Evolutionary conservation across 2,888 invertebrate species (phyloP).

Genomic region (Parelbella ahira): DNA sequence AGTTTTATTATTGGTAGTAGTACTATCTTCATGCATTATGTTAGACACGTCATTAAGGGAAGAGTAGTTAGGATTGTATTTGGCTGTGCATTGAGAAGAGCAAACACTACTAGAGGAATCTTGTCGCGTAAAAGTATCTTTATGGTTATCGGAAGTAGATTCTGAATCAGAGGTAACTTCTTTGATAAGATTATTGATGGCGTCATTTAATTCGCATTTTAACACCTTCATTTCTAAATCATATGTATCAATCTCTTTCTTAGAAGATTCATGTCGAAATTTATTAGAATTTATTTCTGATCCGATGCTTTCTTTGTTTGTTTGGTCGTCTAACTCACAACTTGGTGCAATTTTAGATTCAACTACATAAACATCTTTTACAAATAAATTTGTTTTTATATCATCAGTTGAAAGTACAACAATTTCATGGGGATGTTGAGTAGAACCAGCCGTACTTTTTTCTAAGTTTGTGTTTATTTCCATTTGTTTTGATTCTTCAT

Average conservation of each 20-base stretch:
- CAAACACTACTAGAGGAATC: slow-evolving; percentile 82
- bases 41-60: slow-evolving; percentile 82
- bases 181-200: slow-evolving; percentile 69
- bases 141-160: slow-evolving; percentile 43
- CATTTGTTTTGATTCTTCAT: slow-evolving; percentile 5
- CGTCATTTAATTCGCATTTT: slow-evolving; percentile 71
- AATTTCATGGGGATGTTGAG: slow-evolving; percentile 51
- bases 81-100: slow-evolving; percentile 86
- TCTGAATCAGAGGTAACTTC: slow-evolving; percentile 66
- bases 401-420: slow-evolving; percentile 61
- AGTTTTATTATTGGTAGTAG: slow-evolving; percentile 29
- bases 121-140: slow-evolving; percentile 66
- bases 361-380: slow-evolving; percentile 49
- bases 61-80: slow-evolving; percentile 82
- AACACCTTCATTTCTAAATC: slow-evolving; percentile 67
- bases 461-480: not conserved
- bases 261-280: slow-evolving; percentile 4
- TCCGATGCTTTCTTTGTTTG: slow-evolving; percentile 18
- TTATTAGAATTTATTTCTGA: not conserved
- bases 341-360: slow-evolving; percentile 27
- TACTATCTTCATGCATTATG: slow-evolving; percentile 68
- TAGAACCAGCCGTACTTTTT: too few relatives aligned
- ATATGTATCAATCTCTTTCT: slow-evolving; percentile 38
- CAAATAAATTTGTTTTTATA: slow-evolving; percentile 62
- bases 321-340: not conserved